These are phyloP conservation scores for Taenaris catops DNA, from an alignment of 2,888 invertebrate species.

Conservation along the genomic window DNA sequence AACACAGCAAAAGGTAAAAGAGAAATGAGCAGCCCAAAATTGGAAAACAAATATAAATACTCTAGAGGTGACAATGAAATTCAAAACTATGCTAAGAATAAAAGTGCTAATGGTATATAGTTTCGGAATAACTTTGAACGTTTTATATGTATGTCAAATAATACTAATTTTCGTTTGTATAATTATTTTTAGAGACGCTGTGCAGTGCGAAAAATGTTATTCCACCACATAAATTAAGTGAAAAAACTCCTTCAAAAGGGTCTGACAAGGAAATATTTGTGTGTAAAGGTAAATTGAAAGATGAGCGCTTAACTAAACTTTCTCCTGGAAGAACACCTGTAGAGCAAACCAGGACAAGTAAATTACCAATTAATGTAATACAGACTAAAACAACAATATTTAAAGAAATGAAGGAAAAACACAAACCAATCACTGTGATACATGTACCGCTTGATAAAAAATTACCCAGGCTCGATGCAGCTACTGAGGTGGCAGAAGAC, in stretches of 20 bases:
- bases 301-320: constrained; percentile 28
- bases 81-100: constrained; percentile 31
- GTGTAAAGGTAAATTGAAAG: constrained; percentile 35
- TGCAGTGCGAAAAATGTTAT: constrained; percentile 31
- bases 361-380: constrained; percentile 23
- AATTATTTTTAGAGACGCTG: constrained; percentile 36
- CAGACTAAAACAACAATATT: constrained; percentile 29
- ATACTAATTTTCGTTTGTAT: too few relatives aligned
- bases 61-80: constrained; percentile 27
- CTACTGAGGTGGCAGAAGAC: constrained; percentile 16
- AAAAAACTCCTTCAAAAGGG: constrained; percentile 39
- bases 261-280: constrained; percentile 37
- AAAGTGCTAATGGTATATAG: constrained; percentile 22
- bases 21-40: constrained; percentile 23
- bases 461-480: constrained; percentile 24
- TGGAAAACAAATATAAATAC: constrained; percentile 32
- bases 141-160: too few relatives aligned
- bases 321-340: constrained; percentile 27
- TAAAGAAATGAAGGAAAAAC: constrained; percentile 35
- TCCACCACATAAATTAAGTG: constrained; percentile 38
- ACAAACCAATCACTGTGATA: constrained; percentile 39
- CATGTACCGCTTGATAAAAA: constrained; percentile 48
- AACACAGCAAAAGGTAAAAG: constrained; percentile 25
- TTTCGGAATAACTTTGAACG: neutral
- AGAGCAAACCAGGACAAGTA: constrained; percentile 29